Evolutionary conservation across 2,888 invertebrate genomes (phyloP).

Genomic region (Steinernema scapterisci): DNA sequence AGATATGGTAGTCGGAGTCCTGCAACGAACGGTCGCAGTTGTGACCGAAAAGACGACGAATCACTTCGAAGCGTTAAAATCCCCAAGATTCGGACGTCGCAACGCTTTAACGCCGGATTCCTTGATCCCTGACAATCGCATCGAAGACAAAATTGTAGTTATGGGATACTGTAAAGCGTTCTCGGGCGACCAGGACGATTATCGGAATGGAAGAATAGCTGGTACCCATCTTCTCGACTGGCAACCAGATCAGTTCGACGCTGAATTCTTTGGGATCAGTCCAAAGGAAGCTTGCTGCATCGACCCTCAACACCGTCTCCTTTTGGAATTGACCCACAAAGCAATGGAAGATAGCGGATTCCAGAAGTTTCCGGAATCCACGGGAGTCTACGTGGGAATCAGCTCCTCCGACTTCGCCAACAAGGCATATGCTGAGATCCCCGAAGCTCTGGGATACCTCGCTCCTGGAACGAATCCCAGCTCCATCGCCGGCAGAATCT

Average conservation of each 20-base stretch:
- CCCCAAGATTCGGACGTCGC: neutral
- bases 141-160: neutral
- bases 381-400: constrained; percentile 90
- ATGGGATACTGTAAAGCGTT: neutral
- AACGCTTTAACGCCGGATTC: neutral
- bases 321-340: constrained; percentile 87
- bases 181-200: neutral
- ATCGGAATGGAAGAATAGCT: neutral
- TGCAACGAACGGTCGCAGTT: neutral
- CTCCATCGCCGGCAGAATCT: constrained; percentile 86
- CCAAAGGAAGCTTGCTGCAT: constrained; percentile 73
- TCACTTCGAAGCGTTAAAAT: constrained; percentile 1
- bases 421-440: constrained; percentile 43
- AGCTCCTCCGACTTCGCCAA: constrained; percentile 64
- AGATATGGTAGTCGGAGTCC: constrained; percentile 33
- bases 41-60: constrained; percentile 12
- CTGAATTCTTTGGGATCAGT: constrained; percentile 67
- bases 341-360: constrained; percentile 74
- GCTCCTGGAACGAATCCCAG: constrained; percentile 87
- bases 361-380: constrained; percentile 80
- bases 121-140: too few relatives aligned
- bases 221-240: neutral
- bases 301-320: constrained; percentile 87
- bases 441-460: constrained; percentile 80
- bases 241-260: constrained; percentile 61